Base-by-base conservation (phyloP, 2,888 invertebrate genomes). In the Neocrepidodera transversa region DNA sequence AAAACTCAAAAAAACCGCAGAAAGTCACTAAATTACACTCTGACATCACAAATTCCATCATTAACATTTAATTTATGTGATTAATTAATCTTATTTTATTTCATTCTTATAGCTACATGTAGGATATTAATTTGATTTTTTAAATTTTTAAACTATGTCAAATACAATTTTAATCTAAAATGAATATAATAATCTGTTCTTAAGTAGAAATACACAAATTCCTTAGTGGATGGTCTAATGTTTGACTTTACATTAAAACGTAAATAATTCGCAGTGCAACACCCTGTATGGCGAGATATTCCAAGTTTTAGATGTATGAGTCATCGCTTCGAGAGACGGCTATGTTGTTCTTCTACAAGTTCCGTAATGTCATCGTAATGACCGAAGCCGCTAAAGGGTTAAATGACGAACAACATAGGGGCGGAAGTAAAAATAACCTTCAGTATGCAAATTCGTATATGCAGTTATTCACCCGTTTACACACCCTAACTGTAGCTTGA, bases 351-450 rank as follows among this genome's bases (percentile, higher is more conserved):
- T 60, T 63, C 45, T 35, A 47, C 54, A 45, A 54, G 50, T 59
- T 55, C 26, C 59, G 53, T 66, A 72, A 71, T 73, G 72, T 69
- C 65, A 68, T 68, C 60, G 70, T 76, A 76, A 76, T 76, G 75
- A 76, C 73, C 52, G 52, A 55, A 51, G 52, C 48, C 56, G 62
- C 69, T 71, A 76, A 77, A 77, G 77, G 77, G 77, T 78, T 77
- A 76, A 70, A 75, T 75, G 75, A 76, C 76, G 73, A 74, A 77
- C 73, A 74, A 68, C 75, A 78, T 78, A 77, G 77, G 78, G 78
- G 78, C 77, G 76, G 77, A 77, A 77, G 76, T 75, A 73, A 74
- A 74, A 76, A 77, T 77, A 76, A 76, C 74, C 76, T 77, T 74
- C 76, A 73, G 76, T 78, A 78, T 78, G 78, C 77, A 78, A 78